Conservation (phyloP, 1,140 invertebrate genomes). For the Ylistrum balloti region DNA sequence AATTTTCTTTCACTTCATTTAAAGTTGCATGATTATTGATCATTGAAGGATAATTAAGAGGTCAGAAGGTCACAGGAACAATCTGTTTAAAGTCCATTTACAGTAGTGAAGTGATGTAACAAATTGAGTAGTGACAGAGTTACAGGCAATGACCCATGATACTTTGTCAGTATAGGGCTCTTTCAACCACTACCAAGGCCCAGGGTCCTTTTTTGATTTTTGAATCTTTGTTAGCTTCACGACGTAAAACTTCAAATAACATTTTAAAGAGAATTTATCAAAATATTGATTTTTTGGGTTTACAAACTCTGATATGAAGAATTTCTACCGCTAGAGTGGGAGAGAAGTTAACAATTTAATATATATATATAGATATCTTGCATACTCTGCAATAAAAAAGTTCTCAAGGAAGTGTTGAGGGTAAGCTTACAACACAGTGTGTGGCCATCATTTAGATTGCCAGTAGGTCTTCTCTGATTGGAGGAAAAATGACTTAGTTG, state of each 20-base stretch:
- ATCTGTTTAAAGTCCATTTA: neutral
- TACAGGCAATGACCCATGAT: neutral
- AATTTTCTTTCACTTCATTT: too few species aligned
- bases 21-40: neutral
- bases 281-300: too few species aligned
- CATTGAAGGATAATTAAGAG: neutral
- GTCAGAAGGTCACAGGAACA: conserved; percentile 16
- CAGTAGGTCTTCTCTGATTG: neutral
- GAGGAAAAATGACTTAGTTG: neutral
- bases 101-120: neutral
- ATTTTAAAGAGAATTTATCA: too few species aligned
- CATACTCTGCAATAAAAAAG: too few species aligned
- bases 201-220: too few species aligned
- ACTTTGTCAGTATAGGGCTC: neutral
- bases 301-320: too few species aligned
- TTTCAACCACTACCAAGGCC: neutral
- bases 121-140: neutral
- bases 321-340: too few species aligned
- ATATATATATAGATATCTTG: too few species aligned
- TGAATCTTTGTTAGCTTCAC: neutral
- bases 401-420: neutral
- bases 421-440: neutral
- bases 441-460: neutral
- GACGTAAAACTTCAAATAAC: too few species aligned
- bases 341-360: too few species aligned